These are phyloP conservation scores for Macrotus californicus DNA, from an alignment of 2,113 vertebrate genomes.

Conservation along the genomic window DNA sequence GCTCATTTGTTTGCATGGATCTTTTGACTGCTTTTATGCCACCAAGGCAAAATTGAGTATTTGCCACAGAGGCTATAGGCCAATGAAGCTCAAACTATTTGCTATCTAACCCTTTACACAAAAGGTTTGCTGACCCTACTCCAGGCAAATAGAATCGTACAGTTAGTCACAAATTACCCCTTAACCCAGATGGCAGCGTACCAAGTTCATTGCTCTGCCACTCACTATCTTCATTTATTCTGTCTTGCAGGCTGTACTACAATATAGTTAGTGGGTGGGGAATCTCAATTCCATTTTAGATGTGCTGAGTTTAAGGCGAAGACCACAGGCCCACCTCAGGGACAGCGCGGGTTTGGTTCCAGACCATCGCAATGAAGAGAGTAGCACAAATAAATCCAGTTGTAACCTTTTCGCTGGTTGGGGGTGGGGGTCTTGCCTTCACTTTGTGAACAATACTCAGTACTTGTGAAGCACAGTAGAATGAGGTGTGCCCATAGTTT, in stretches of 20 bases:
- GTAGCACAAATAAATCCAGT: not conserved
- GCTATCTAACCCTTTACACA: not conserved
- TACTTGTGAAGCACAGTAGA: not conserved
- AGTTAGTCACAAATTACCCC: not conserved
- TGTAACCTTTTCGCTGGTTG: not conserved
- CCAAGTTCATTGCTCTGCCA: not conserved
- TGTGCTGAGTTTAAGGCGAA: not conserved
- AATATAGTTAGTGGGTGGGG: not conserved
- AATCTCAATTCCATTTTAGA: not conserved
- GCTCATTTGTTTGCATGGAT: not conserved
- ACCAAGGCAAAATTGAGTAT: not conserved
- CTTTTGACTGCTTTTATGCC: not conserved
- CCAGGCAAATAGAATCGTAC: not conserved
- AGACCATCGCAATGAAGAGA: not conserved
- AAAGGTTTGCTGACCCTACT: not conserved
- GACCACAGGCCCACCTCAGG: not conserved
- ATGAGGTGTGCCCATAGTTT: not conserved
- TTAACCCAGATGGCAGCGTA: not conserved
- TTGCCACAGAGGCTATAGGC: not conserved
- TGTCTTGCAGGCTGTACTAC: not conserved
- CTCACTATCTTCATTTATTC: not conserved
- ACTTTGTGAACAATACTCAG: not conserved
- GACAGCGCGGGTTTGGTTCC: not conserved
- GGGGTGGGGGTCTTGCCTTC: not conserved
- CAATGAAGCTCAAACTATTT: not conserved